Conservation (phyloP, 2,113 vertebrate species). For the Chaetodon auriga region DNA sequence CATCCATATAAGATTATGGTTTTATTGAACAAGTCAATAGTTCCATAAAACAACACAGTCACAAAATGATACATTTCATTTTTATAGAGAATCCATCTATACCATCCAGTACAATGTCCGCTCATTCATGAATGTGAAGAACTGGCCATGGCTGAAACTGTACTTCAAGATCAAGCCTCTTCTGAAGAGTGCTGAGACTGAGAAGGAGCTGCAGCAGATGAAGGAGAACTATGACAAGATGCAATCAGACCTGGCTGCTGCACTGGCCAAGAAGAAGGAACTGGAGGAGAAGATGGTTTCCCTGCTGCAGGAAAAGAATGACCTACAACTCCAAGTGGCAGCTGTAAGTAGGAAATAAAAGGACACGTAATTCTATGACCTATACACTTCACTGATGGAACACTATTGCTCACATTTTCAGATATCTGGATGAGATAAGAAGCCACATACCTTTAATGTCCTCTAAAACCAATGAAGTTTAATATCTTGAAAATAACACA, state of each 20-base stretch:
- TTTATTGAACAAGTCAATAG: too few species aligned
- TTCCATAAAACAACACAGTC: background rate
- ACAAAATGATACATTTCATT: background rate
- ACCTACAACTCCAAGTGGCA: conserved; percentile 79
- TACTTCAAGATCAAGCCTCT: conserved; percentile 84
- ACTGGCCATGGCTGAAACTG: conserved; percentile 83
- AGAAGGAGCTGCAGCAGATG: conserved; percentile 82
- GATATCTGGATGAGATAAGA: too few species aligned
- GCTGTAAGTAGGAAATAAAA: conserved; percentile 51
- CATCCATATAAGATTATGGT: background rate
- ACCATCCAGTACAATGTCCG: conserved; percentile 90
- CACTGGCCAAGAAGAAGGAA: conserved; percentile 69
- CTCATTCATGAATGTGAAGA: conserved; percentile 85
- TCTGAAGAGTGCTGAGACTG: conserved; percentile 83
- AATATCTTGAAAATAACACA: too few species aligned
- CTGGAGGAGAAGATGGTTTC: conserved; percentile 44
- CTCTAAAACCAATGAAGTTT: background rate
- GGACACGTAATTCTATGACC: too few species aligned
- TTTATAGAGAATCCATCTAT: conserved; percentile 85
- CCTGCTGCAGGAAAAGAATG: conserved; percentile 66
- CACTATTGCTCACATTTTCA: too few species aligned
- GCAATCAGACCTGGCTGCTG: conserved; percentile 86
- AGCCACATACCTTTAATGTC: background rate
- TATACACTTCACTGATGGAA: too few species aligned
- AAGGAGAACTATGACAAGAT: conserved; percentile 89